phyloP scores from a whole-genome alignment of 2,888 invertebrate species.

The Carcina quercana region DNA sequence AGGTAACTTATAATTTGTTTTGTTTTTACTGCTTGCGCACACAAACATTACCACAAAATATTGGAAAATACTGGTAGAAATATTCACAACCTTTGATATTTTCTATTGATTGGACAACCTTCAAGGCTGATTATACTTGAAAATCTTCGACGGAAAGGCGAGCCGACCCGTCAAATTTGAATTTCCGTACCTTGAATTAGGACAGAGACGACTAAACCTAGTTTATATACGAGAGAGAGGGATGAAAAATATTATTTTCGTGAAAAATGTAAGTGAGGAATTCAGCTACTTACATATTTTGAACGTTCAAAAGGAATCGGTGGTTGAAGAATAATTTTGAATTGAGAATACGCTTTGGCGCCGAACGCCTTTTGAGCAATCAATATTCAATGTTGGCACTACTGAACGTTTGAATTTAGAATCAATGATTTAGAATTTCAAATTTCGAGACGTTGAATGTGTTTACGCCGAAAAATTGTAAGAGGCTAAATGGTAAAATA shows the following conservation, averaged over 20 bases:
- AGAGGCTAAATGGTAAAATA: no score
- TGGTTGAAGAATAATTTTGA: constrained; percentile 67
- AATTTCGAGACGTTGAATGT: constrained; percentile 37
- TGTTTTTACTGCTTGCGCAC: no score
- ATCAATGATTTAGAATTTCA: constrained; percentile 56
- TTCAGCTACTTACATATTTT: constrained; percentile 73
- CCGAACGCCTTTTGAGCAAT: constrained; percentile 72
- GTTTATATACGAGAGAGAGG: constrained; percentile 19
- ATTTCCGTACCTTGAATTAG: constrained; percentile 62
- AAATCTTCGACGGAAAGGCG: constrained; percentile 66
- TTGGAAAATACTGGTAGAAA: constrained; percentile 17
- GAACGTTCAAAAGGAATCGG: constrained; percentile 66
- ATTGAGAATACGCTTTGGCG: constrained; percentile 73
- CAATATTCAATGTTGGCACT: constrained; percentile 71
- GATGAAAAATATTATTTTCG: constrained; percentile 40
- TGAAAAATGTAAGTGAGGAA: constrained; percentile 62
- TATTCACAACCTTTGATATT: constrained; percentile 39
- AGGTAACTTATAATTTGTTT: no score
- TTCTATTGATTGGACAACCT: constrained; percentile 67
- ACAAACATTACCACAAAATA: background rate
- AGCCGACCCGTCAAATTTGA: constrained; percentile 65
- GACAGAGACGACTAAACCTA: constrained; percentile 27
- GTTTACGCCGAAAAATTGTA: no score
- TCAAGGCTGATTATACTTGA: constrained; percentile 63
- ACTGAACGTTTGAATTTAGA: constrained; percentile 54